Percentiles rank a stretch among this genome's conserved stretches.
Conservation (phyloP, 1,140 invertebrate genomes). For the Rhopalosiphum padi region DNA sequence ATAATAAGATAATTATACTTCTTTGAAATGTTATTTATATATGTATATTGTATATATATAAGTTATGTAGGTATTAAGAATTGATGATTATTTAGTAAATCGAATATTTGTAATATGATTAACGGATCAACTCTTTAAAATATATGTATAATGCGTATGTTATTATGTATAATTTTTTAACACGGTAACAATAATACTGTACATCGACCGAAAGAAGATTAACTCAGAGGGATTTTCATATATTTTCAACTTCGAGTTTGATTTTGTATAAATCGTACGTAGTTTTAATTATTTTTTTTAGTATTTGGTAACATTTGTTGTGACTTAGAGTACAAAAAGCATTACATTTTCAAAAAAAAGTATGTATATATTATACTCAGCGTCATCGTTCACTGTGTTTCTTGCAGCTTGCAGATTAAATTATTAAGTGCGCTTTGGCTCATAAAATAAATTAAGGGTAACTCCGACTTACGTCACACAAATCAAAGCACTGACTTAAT, state of each 20-base stretch:
- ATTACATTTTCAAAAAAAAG: not conserved
- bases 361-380: not conserved
- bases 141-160: not conserved
- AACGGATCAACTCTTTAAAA: not conserved
- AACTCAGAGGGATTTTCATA: too few relatives aligned
- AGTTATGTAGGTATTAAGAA: not conserved
- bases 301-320: not conserved
- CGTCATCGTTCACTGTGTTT: slow-evolving; percentile 2
- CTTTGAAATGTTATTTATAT: too few relatives aligned
- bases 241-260: too few relatives aligned
- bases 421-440: not conserved
- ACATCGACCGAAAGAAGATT: too few relatives aligned
- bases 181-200: too few relatives aligned
- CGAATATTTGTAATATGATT: not conserved
- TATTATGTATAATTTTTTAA: not conserved
- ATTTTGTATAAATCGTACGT: not conserved
- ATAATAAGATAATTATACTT: not conserved
- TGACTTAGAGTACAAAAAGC: not conserved
- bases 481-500: slow-evolving; percentile 11
- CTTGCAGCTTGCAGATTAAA: not conserved
- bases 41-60: too few relatives aligned
- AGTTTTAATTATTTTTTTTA: not conserved
- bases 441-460: not conserved
- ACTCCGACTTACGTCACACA: not conserved
- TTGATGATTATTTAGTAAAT: not conserved